Base-by-base conservation (phyloP, 2,888 invertebrate species). In the Tachystola acroxantha region DNA sequence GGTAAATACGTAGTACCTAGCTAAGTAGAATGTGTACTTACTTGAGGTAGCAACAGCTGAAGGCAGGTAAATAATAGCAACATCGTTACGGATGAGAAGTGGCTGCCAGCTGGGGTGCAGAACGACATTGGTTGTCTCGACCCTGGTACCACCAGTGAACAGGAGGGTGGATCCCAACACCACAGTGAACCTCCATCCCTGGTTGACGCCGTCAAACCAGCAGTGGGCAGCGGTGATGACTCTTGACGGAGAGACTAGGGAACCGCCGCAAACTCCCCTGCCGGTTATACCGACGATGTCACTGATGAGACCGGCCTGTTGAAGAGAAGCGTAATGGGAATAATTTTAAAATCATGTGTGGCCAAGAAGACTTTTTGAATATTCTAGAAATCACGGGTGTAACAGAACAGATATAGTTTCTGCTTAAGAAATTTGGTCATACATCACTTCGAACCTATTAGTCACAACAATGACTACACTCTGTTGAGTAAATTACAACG, bases 191-290 rank as follows among this genome's bases (percentile, higher is more conserved):
- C 50, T 48, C 61, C 64, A 68, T 1, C 55, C 75, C 30, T 70
- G 71, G 44, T 66, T 50, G 0, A 12, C 0, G n/a, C 78, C 78
- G 31, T 78, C 78, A 24, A 39, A 60, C 77, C 77, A 78, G 48
- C 77, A 78, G 42, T 77, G 77, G n/a, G 76, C 77, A 20, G 77
- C 77, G 0, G 75, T 75, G 7, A 68, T 16, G 1, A 73, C 49
- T 6, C 64, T 54, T n/a, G n/a, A n/a, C n/a, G n/a, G n/a, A n/a
- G n/a, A n/a, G n/a, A 77, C 13, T 0, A 78, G 49, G 2, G 70
- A 62, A 27, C 60, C 75, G 1, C 78, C 76, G 30, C 78, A 77
- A 0, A 76, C 43, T 16, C 63, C 70, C 2, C 48, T 50, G 9
- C 57, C 59, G 10, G 27, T 33, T 0, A 45, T 29, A 10, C 54